phyloP scores from a whole-genome alignment of 1,140 invertebrate species.

The Drosophila grimshawi region DNA sequence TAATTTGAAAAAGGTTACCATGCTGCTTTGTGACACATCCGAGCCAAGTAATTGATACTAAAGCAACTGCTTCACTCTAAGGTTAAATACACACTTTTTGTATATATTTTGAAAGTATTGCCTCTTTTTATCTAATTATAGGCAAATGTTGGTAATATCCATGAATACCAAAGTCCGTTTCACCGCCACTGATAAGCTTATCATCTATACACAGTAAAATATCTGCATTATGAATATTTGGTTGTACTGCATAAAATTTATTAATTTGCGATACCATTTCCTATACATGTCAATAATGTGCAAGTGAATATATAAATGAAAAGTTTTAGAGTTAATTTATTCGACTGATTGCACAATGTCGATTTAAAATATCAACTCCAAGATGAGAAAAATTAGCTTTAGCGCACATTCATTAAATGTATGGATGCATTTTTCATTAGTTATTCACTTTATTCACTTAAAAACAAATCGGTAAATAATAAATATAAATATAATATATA shows the following conservation, averaged over 20 bases:
- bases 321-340: conserved; percentile 1
- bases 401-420: not conserved
- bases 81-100: not conserved
- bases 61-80: not conserved
- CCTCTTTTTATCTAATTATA: not conserved
- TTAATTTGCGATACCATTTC: not conserved
- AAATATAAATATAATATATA: too few relatives aligned
- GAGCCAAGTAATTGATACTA: not conserved
- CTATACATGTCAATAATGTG: not conserved
- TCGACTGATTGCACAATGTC: not conserved
- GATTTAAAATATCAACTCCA: not conserved
- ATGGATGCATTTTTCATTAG: too few relatives aligned
- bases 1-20: conserved; percentile 14
- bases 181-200: not conserved
- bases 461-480: too few relatives aligned
- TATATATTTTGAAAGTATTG: too few relatives aligned
- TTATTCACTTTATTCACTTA: too few relatives aligned
- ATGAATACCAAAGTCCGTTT: not conserved
- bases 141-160: not conserved
- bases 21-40: not conserved
- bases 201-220: not conserved
- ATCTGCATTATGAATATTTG: not conserved
- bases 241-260: not conserved
- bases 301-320: not conserved
- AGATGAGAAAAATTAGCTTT: not conserved